Conservation (phyloP, 2,113 vertebrate genomes). For the Aegithalos caudatus region DNA sequence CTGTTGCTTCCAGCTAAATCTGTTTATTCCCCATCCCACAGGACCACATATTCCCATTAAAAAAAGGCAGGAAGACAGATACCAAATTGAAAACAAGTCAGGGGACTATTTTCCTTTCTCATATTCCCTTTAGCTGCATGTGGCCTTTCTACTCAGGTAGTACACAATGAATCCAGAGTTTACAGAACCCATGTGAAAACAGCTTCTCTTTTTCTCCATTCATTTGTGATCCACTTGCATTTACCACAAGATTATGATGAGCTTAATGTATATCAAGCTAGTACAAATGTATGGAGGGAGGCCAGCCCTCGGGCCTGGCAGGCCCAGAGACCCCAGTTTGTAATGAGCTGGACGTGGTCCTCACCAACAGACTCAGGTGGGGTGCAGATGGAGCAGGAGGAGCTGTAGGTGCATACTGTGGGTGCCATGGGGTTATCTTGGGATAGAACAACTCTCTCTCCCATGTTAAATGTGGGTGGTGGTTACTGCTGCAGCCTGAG, state of each 20-base stretch:
- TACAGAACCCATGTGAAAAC: background rate
- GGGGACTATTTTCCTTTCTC: background rate
- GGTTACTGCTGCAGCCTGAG: background rate
- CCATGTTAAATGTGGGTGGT: background rate
- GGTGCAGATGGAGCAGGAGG: background rate
- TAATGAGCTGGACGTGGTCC: background rate
- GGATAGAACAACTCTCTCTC: background rate
- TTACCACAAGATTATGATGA: background rate
- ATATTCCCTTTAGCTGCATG: background rate
- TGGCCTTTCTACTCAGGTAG: background rate
- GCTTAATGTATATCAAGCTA: background rate
- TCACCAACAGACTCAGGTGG: background rate
- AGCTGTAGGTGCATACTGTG: background rate
- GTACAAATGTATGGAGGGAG: background rate
- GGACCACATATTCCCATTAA: background rate
- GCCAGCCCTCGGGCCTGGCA: background rate
- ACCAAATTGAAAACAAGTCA: background rate
- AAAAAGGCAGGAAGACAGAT: background rate
- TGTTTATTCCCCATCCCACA: constrained; percentile 5
- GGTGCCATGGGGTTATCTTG: background rate
- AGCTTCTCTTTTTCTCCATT: background rate
- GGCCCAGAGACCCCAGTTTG: background rate
- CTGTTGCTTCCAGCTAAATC: constrained; percentile 7
- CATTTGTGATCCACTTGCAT: background rate
- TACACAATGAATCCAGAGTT: background rate